Conservation (phyloP, 2,113 vertebrate genomes). For the Ictidomys tridecemlineatus region DNA sequence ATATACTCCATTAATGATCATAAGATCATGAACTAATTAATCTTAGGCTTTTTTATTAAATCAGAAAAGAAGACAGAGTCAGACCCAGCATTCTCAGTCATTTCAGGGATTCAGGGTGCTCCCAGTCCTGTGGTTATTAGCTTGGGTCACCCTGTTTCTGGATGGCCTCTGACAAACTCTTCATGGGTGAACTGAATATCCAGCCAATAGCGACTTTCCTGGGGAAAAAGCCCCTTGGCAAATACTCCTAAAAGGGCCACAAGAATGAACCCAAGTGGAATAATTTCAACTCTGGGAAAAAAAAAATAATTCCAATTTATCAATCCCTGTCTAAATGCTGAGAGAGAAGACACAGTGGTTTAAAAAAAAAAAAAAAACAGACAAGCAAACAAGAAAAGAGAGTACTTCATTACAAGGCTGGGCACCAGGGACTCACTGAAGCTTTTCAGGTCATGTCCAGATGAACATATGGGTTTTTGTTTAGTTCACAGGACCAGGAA, state of each 20-base stretch:
- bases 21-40: background rate
- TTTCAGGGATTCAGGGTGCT: no score
- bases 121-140: background rate
- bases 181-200: background rate
- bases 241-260: background rate
- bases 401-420: background rate
- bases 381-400: background rate
- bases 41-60: background rate
- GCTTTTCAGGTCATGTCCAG: background rate
- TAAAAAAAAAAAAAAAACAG: background rate
- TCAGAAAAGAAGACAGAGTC: background rate
- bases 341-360: background rate
- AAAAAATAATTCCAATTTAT: background rate
- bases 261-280: background rate
- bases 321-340: background rate
- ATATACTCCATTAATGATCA: background rate
- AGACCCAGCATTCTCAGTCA: background rate
- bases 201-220: background rate
- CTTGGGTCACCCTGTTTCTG: background rate
- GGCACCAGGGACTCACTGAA: background rate
- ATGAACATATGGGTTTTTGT: background rate
- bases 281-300: background rate
- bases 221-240: background rate
- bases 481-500: conserved; percentile 43
- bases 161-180: background rate